phyloP scores from a whole-genome alignment of 2,797 vertebrate species.

The Chromobotia macracanthus region DNA sequence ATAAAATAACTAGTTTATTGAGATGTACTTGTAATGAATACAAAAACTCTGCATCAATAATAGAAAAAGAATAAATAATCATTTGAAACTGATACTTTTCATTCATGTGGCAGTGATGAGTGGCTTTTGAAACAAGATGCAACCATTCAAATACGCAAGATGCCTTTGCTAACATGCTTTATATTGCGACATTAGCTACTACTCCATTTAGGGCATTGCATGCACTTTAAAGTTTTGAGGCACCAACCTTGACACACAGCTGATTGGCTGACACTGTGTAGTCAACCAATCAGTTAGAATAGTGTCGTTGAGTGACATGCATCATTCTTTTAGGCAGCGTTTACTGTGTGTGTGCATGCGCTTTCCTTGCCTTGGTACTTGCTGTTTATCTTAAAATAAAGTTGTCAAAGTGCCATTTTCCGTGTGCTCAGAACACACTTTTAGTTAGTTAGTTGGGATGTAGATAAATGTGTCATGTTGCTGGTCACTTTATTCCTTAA shows the following conservation, averaged over 20 bases:
- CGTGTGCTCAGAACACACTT: neutral
- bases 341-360: slow-evolving; percentile 4
- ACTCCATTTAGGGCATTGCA: slow-evolving; percentile 35
- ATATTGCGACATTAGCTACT: slow-evolving; percentile 53
- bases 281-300: slow-evolving; percentile 28
- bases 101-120: slow-evolving; percentile 74
- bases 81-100: slow-evolving; percentile 77
- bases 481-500: neutral
- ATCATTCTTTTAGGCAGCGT: slow-evolving; percentile 21
- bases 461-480: no score
- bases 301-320: slow-evolving; percentile 8
- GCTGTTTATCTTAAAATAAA: neutral
- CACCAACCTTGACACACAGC: neutral
- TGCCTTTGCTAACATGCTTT: slow-evolving; percentile 57
- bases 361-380: neutral
- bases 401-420: slow-evolving; percentile 31
- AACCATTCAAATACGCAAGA: slow-evolving; percentile 47
- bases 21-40: slow-evolving; percentile 89
- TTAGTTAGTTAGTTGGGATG: no score
- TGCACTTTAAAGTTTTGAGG: slow-evolving; percentile 13
- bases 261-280: neutral
- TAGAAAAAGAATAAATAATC: slow-evolving; percentile 87
- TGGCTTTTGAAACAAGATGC: slow-evolving; percentile 56
- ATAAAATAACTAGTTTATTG: slow-evolving; percentile 69
- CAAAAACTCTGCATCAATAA: slow-evolving; percentile 81